Conservation (phyloP, 2,888 invertebrate genomes). For the Abscondita cerata region DNA sequence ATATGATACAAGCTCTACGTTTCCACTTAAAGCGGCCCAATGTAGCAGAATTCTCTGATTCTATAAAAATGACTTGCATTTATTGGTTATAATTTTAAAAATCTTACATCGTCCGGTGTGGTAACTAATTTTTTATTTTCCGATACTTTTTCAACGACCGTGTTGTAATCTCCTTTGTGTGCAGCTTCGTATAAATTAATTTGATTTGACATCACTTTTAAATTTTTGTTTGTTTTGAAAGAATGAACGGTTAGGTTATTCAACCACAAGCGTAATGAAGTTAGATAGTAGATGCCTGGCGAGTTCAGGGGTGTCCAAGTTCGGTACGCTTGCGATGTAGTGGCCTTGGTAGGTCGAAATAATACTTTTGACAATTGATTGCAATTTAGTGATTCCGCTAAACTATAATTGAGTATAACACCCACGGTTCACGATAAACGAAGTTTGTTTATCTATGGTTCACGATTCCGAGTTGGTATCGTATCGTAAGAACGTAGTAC, state of each 20-base stretch:
- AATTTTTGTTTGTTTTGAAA: neutral
- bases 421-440: too few species aligned
- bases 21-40: conserved; percentile 82
- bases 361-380: too few species aligned
- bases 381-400: too few species aligned
- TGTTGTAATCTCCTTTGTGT: conserved; percentile 74
- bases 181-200: conserved; percentile 67
- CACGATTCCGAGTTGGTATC: too few species aligned
- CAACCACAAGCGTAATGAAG: too few species aligned
- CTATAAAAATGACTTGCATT: conserved; percentile 58
- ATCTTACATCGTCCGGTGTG: conserved; percentile 62
- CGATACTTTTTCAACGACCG: conserved; percentile 68
- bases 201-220: conserved; percentile 38
- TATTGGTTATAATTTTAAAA: conserved; percentile 13
- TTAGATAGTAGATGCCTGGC: neutral
- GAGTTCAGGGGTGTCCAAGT: neutral
- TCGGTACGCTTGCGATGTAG: too few species aligned
- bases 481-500: too few species aligned
- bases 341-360: too few species aligned
- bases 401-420: too few species aligned
- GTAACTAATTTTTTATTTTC: conserved; percentile 62
- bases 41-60: conserved; percentile 76
- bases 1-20: conserved; percentile 73
- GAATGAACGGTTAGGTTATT: too few species aligned
- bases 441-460: too few species aligned